phyloP scores from a whole-genome alignment of 2,113 vertebrate genomes.

The Pterocles gutturalis region DNA sequence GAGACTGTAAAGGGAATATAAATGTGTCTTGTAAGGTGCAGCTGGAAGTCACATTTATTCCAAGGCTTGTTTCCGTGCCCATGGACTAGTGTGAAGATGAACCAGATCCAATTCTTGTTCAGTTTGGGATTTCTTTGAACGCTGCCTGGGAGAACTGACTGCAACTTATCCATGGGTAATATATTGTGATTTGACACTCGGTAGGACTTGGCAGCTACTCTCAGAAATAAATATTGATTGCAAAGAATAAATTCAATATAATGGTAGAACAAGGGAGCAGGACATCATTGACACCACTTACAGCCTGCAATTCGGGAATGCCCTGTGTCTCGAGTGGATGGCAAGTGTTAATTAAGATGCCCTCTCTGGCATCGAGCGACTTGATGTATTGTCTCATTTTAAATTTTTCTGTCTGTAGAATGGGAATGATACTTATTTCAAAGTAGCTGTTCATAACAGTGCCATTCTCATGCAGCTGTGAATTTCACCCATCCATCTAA shows the following conservation, averaged over 20 bases:
- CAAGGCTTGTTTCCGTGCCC: background rate
- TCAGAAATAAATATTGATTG: constrained; percentile 24
- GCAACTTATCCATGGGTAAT: background rate
- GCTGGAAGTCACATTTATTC: background rate
- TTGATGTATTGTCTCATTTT: background rate
- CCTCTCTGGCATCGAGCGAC: background rate
- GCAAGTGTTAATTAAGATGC: constrained; percentile 39
- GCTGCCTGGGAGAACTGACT: background rate
- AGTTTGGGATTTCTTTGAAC: background rate
- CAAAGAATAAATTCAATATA: constrained; percentile 15
- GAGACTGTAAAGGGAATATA: background rate
- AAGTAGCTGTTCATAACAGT: background rate
- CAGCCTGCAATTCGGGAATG: background rate
- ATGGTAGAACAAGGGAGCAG: background rate
- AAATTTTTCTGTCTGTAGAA: background rate
- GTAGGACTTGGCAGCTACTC: constrained; percentile 30
- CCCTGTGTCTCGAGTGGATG: background rate
- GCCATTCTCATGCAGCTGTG: background rate
- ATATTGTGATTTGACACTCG: background rate
- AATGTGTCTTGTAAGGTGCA: background rate
- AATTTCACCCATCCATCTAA: background rate
- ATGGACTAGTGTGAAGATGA: background rate
- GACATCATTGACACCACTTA: constrained; percentile 44
- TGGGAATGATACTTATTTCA: background rate
- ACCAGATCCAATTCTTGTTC: background rate